Evolutionary conservation across 1,140 invertebrate genomes (phyloP), one percentile per base, ranked within the genome.

Genomic region (Prorops nasuta): DNA sequence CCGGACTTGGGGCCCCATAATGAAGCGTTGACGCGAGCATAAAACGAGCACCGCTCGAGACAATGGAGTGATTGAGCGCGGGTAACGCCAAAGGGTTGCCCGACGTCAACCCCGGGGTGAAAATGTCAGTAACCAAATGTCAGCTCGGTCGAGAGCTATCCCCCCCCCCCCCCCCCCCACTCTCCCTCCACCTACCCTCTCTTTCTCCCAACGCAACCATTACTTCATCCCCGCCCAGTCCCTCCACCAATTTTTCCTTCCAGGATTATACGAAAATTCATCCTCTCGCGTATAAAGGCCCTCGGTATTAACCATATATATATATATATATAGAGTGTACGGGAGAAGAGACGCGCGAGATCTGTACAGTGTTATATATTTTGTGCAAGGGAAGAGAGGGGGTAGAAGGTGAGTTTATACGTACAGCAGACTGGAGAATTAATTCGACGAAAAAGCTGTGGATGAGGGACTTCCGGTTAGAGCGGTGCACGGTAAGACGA

Each of bases 1-100:
- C 56, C 66, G 64, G 58, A 62, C 59, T 66, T 55, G 54, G 59
- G 57, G 55, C 63, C 64, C 66, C 63, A 74, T 72, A 74, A 74
- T 72, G 71, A 74, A 74, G 69, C 71, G 71, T 72, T 72, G 71
- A 74, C 69, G 71, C 69, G 70, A 55, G 65, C 64, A 74, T 71
- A 70, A 72, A 74, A 74, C 69, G 67, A 71, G 60, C 70, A 62
- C 56, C 58, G 64, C 50, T 36, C 63, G 67, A 73, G 71, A 72
- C 68, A 73, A 73, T 73, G 60, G 71, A 72, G 69, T 72, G 71
- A 73, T 73, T 69, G 71, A 73, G 68, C 67, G 64, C 60, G 58
- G 59, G 59, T 56, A 71, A 63, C 67, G 65, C 63, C 67, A 71
- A 73, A 73, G 71, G 71, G 71, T 73, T 71, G 63, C 53, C 58